A percentile compares a stretch with the other conserved stretches of the same genome.
These are phyloP conservation scores for Papio anubis DNA, from an alignment of 2,113 vertebrate species.

Conservation along the genomic window DNA sequence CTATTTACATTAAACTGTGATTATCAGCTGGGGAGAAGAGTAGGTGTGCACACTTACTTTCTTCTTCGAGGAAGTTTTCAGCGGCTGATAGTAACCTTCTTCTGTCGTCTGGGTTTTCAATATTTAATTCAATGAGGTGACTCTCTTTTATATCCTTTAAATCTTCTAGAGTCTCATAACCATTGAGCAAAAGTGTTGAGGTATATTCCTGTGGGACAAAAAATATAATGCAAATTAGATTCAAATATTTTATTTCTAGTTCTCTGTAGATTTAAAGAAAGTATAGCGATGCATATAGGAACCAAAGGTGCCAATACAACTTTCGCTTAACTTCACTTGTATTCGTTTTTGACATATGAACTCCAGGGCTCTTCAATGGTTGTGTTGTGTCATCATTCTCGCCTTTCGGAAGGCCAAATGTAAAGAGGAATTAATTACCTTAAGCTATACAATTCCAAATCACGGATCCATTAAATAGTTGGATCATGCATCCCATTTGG, in stretches of 20 bases:
- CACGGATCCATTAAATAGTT: constrained; percentile 17
- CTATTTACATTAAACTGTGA: constrained; percentile 8
- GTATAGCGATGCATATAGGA: not conserved
- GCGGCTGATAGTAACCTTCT: constrained; percentile 90
- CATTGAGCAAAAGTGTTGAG: constrained; percentile 94
- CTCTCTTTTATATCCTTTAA: constrained; percentile 93
- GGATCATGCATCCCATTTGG: not conserved
- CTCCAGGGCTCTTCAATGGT: not conserved
- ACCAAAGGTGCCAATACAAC: not conserved
- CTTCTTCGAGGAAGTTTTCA: constrained; percentile 88
- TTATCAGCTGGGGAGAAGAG: not conserved
- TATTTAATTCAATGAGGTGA: constrained; percentile 94
- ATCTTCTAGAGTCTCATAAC: constrained; percentile 96
- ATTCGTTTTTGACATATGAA: not conserved
- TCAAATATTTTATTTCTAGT: constrained; percentile 35
- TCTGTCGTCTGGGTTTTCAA: constrained; percentile 92
- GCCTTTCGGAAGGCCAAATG: constrained; percentile 30
- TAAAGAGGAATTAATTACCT: constrained; percentile 38
- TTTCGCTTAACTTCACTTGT: constrained; percentile 8
- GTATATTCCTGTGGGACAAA: constrained; percentile 89
- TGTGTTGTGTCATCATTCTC: not conserved
- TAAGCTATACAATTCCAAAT: not conserved
- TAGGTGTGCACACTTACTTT: constrained; percentile 86
- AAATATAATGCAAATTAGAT: not conserved
- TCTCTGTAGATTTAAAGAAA: constrained; percentile 43